Conservation (phyloP, 2,113 vertebrate genomes). For the Charina bottae region DNA sequence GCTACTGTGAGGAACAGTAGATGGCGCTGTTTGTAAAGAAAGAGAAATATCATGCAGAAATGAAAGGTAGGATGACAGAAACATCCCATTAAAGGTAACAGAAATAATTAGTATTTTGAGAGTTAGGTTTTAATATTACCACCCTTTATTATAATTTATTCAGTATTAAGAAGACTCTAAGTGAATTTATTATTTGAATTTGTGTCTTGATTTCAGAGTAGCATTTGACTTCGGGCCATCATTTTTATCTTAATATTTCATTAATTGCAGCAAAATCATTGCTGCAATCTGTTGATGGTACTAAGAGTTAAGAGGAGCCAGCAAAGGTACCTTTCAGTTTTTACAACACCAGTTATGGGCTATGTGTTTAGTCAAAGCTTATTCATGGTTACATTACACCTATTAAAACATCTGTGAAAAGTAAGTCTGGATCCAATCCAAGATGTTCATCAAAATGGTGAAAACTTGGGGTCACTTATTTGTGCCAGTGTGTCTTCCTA, state of each 20-base stretch:
- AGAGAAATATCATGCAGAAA: background rate
- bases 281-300: background rate
- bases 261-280: background rate
- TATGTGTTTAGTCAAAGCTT: background rate
- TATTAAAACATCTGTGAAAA: background rate
- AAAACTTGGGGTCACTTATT: background rate
- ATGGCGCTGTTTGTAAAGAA: conserved; percentile 26
- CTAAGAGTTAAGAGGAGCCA: background rate
- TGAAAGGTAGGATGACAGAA: background rate
- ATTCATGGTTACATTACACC: background rate
- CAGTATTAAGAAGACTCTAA: background rate
- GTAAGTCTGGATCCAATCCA: background rate
- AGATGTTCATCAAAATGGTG: background rate
- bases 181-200: background rate
- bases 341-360: background rate
- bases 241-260: background rate
- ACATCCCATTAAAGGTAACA: background rate
- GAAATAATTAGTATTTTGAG: background rate
- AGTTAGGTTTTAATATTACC: background rate
- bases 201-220: background rate
- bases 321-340: background rate
- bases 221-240: background rate
- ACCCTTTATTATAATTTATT: background rate
- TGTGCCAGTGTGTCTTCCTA: background rate
- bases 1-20: background rate